Conservation (phyloP, 2,113 vertebrate genomes). For the Acrocephalus arundinaceus region DNA sequence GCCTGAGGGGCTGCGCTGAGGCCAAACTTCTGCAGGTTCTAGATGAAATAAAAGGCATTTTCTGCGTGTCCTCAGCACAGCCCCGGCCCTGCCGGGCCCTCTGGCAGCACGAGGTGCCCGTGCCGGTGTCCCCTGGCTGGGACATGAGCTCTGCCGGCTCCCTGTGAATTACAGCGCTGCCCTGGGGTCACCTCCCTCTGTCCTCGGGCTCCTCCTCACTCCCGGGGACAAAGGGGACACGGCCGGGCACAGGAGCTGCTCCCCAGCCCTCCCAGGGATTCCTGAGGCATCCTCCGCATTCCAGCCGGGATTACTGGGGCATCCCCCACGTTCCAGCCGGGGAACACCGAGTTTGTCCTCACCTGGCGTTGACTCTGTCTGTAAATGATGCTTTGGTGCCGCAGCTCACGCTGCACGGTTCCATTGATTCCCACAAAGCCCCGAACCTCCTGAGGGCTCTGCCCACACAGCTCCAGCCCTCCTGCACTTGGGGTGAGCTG, state of each 20-base stretch:
- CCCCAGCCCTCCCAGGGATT: not conserved
- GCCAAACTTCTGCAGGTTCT: not conserved
- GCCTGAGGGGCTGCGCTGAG: rapidly evolving
- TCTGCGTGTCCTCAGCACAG: not conserved
- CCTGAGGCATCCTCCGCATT: rapidly evolving
- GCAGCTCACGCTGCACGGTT: not conserved
- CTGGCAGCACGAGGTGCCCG: not conserved
- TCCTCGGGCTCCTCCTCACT: not conserved
- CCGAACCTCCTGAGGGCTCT: not conserved
- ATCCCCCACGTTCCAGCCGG: rapidly evolving
- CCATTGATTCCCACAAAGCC: not conserved
- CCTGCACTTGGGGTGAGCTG: not conserved
- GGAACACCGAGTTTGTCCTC: not conserved
- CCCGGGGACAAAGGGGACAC: not conserved
- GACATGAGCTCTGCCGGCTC: not conserved
- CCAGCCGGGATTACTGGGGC: not conserved
- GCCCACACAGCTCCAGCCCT: not conserved
- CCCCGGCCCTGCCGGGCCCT: not conserved
- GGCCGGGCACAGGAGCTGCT: not conserved
- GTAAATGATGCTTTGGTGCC: not conserved
- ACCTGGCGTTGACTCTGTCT: rapidly evolving
- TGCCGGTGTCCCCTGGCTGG: not conserved
- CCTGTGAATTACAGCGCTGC: not conserved
- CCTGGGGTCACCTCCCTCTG: not conserved
- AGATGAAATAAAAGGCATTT: not conserved